Base-by-base conservation (phyloP, 2,888 invertebrate genomes). In the Podotricha telesiphe region DNA sequence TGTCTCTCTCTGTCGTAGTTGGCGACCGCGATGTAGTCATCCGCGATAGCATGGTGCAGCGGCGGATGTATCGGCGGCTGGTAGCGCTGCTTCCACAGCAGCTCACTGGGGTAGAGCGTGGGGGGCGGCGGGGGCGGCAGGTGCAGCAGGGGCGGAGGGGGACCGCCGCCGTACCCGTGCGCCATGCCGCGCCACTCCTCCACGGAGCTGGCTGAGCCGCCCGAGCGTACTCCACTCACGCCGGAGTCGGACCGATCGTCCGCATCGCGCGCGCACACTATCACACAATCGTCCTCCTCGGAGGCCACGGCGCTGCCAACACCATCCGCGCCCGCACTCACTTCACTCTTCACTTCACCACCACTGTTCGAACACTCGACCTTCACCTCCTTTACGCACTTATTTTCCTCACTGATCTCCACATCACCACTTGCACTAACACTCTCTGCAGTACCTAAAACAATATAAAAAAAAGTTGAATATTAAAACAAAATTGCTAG, bases 171-270 rank as follows among this genome's bases (percentile, higher is more conserved):
- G 95, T 96, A 96, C 84, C 95, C 95, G 91, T 94, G 94, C 85
- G 96, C 96, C 86, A 96, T 94, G 86, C 96, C 96, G 89, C 95
- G 95, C 87, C 96, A 94, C 86, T 95, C 96, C 83, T 96, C 96
- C 88, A 95, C 95, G 79, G 96, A 95, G 89, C 96, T 96, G 94
- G 96, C 96, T 83, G 93, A 93, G 79, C 95, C 94, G 80, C 95
- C 94, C 82, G 95, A 95, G 80, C 96, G 94, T 82, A 96, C 92
- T 68, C 96, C 96, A 89, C 96, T 96, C 94, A 96, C 95, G 91
- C 96, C 95, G 83, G 95, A 95, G 89, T 95, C 95, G 88, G 94
- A 94, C 82, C 91, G 87, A 80, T 91, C 93, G 90, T 93, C 94
- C 89, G 92, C 93, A 93, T 92, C 91, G 84, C 88, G 88, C 85